Percentiles rank a stretch among this genome's conserved stretches.
phyloP scores from a whole-genome alignment of 2,888 invertebrate genomes.

The Xestobium rufovillosum region DNA sequence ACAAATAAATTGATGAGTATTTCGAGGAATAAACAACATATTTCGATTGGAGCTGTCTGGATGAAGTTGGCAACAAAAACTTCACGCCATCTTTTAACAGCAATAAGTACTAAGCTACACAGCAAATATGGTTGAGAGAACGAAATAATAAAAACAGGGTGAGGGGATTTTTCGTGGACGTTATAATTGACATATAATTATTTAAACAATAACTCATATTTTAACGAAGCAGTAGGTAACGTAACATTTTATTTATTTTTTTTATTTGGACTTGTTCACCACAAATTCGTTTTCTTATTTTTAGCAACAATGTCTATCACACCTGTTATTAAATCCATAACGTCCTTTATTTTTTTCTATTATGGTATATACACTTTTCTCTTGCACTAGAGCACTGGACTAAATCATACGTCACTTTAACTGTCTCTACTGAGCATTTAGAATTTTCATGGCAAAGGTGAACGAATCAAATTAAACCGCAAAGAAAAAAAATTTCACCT shows the following conservation, averaged over 20 bases:
- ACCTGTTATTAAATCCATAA: too few relatives aligned
- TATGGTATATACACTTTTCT: too few relatives aligned
- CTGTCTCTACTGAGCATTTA: conserved; percentile 41
- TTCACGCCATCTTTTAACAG: too few relatives aligned
- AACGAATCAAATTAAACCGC: conserved; percentile 15
- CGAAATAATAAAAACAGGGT: conserved; percentile 25
- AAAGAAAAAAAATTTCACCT: conserved; percentile 1
- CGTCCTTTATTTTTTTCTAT: too few relatives aligned
- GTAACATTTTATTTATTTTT: conserved; percentile 3
- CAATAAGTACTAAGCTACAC: conserved; percentile 40
- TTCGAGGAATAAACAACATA: too few relatives aligned
- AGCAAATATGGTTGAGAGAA: conserved; percentile 15
- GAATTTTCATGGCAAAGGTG: conserved; percentile 34
- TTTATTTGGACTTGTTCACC: conserved; percentile 42
- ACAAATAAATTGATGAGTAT: too few relatives aligned
- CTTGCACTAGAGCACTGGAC: too few relatives aligned
- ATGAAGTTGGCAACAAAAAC: too few relatives aligned
- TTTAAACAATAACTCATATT: conserved; percentile 20
- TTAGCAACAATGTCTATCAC: too few relatives aligned
- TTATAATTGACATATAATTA: conserved; percentile 42
- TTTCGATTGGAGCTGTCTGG: too few relatives aligned
- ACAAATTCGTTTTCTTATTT: too few relatives aligned
- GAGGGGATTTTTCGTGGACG: conserved; percentile 32
- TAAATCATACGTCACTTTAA: conserved; percentile 35
- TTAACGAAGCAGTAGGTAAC: not conserved